Percentiles rank a stretch among this genome's conserved stretches.
Evolutionary conservation across 2,888 invertebrate genomes (phyloP).

Genomic region (Sinotaia quadrata): DNA sequence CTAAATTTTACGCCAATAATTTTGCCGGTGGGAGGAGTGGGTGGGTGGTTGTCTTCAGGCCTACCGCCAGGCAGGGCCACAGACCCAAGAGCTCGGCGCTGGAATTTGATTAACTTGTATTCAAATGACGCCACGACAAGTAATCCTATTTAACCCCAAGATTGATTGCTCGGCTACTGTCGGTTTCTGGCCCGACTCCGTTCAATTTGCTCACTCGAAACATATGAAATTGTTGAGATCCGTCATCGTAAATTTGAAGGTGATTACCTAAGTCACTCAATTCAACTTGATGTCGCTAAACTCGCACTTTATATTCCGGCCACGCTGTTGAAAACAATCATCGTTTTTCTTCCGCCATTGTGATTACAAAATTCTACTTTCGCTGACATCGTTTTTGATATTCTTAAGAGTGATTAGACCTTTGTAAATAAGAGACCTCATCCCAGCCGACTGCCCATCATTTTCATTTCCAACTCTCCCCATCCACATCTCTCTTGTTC

Average conservation of each 20-base stretch:
- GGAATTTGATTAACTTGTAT: constrained; percentile 43
- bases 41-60: neutral
- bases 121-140: constrained; percentile 40
- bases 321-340: constrained; percentile 13
- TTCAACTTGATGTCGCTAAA: neutral
- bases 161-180: constrained; percentile 18
- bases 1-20: constrained; percentile 14
- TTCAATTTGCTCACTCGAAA: constrained; percentile 25
- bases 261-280: constrained; percentile 28
- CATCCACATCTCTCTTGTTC: too few species aligned
- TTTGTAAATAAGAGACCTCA: too few species aligned
- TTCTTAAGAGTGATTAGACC: constrained; percentile 4
- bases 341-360: neutral
- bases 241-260: constrained; percentile 30
- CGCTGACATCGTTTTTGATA: constrained; percentile 15
- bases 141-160: constrained; percentile 41
- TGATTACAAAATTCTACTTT: neutral
- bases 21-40: constrained; percentile 6
- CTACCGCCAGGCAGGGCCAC: neutral
- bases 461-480: too few species aligned
- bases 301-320: constrained; percentile 1
- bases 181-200: neutral
- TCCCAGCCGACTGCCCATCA: too few species aligned
- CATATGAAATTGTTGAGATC: constrained; percentile 31
- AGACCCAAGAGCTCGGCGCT: constrained; percentile 11